These are phyloP conservation scores for Neodiprion fabricii DNA, from an alignment of 1,140 invertebrate genomes.

Conservation along the genomic window DNA sequence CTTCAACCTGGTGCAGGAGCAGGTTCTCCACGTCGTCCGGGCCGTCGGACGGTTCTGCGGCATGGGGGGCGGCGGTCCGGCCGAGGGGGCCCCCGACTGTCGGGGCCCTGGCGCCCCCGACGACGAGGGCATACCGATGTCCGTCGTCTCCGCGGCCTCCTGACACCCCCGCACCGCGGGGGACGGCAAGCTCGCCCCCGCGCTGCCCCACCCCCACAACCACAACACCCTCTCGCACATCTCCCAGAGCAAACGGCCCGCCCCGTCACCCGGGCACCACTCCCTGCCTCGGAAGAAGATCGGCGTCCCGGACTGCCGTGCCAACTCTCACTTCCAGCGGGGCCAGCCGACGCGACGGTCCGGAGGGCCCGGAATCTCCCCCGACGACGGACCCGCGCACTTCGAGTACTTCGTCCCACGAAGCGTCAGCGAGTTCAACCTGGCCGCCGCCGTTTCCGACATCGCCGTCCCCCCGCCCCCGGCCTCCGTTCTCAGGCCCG, in stretches of 20 bases:
- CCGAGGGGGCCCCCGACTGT: conserved; percentile 45
- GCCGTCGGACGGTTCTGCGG: conserved; percentile 62
- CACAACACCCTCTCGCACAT: conserved; percentile 36
- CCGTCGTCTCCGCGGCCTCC: conserved; percentile 64
- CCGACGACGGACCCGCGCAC: conserved; percentile 62
- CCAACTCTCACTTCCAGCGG: conserved; percentile 65
- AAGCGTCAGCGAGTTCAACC: conserved; percentile 81
- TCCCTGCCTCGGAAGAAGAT: conserved; percentile 67
- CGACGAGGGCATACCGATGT: conserved; percentile 67
- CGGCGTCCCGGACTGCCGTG: conserved; percentile 46
- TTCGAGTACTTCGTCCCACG: conserved; percentile 84
- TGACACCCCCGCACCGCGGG: conserved; percentile 67
- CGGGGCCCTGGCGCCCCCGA: conserved; percentile 50
- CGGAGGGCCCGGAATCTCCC: conserved; percentile 60
- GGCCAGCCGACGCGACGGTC: conserved; percentile 70
- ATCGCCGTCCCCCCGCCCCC: conserved; percentile 60
- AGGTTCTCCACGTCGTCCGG: conserved; percentile 76
- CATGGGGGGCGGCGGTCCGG: conserved; percentile 48
- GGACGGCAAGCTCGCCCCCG: conserved; percentile 47
- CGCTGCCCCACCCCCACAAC: conserved; percentile 13
- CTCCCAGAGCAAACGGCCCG: conserved; percentile 45
- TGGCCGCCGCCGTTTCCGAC: conserved; percentile 66
- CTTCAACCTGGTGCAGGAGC: conserved; percentile 94
- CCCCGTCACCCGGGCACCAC: conserved; percentile 66
- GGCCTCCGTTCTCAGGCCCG: conserved; percentile 44